Conservation (phyloP, 2,888 invertebrate species). For the Altica lythri region DNA sequence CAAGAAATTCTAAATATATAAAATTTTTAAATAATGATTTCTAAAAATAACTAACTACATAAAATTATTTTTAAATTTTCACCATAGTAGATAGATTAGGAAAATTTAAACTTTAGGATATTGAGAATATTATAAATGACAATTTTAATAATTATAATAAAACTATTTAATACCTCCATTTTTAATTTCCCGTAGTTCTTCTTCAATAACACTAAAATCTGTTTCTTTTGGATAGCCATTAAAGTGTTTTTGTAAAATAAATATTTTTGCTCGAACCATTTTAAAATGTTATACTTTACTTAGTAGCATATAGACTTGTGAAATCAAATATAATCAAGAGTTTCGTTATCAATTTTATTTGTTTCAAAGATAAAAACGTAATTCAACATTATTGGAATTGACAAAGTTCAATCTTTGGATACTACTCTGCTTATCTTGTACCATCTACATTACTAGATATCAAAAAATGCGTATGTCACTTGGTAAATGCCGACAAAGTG, state of each 20-base stretch:
- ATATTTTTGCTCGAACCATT: slow-evolving; percentile 60
- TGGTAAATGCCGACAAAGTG: too few species aligned
- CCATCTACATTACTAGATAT: too few species aligned
- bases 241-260: slow-evolving; percentile 68
- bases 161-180: slow-evolving; percentile 78
- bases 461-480: too few species aligned
- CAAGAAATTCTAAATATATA: slow-evolving; percentile 67
- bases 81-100: not conserved
- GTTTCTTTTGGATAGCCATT: slow-evolving; percentile 68
- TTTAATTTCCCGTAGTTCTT: slow-evolving; percentile 66
- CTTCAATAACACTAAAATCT: slow-evolving; percentile 71
- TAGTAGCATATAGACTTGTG: too few species aligned
- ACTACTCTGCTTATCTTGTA: too few species aligned
- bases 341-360: too few species aligned
- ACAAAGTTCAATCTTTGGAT: too few species aligned
- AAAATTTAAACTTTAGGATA: not conserved
- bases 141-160: slow-evolving; percentile 4
- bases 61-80: not conserved
- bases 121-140: not conserved
- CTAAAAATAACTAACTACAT: not conserved
- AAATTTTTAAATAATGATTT: too few species aligned
- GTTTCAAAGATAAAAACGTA: too few species aligned
- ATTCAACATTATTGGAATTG: too few species aligned
- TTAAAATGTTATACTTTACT: too few species aligned
- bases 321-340: too few species aligned